A percentile compares a stretch with the other conserved stretches of the same genome.
phyloP scores from a whole-genome alignment of 1,140 invertebrate genomes.

The Papilio xuthus region DNA sequence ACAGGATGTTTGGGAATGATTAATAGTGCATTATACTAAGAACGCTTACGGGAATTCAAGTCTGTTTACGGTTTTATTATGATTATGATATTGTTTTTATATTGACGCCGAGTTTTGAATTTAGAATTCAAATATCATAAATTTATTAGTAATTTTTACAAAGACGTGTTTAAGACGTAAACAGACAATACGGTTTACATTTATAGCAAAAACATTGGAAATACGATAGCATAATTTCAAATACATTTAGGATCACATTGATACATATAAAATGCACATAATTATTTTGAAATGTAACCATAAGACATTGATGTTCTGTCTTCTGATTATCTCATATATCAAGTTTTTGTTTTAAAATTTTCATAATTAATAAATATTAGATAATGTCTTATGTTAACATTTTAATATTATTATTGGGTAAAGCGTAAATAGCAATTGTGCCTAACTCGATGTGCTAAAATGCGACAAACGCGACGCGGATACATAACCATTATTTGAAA shows the following conservation, averaged over 20 bases:
- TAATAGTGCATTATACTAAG: not conserved
- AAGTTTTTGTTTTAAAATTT: not conserved
- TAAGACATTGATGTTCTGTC: not conserved
- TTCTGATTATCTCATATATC: not conserved
- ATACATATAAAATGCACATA: not conserved
- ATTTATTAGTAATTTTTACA: not conserved
- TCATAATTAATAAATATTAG: not conserved
- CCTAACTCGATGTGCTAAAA: not conserved
- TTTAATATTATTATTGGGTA: not conserved
- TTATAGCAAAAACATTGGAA: not conserved
- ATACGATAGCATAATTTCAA: not conserved
- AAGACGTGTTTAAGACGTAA: not conserved
- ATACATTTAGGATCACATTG: not conserved
- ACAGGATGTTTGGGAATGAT: not conserved
- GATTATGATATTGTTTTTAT: no score
- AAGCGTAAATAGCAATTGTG: not conserved
- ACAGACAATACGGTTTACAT: not conserved
- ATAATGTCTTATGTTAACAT: not conserved
- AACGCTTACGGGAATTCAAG: not conserved
- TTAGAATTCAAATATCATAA: no score
- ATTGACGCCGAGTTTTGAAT: no score
- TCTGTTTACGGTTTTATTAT: conserved; percentile 1
- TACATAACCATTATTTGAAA: no score
- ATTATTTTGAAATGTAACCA: not conserved
- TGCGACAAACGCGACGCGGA: conserved; percentile 56